Conservation (phyloP, 2,113 vertebrate species). For the Triplophysa rosa region DNA sequence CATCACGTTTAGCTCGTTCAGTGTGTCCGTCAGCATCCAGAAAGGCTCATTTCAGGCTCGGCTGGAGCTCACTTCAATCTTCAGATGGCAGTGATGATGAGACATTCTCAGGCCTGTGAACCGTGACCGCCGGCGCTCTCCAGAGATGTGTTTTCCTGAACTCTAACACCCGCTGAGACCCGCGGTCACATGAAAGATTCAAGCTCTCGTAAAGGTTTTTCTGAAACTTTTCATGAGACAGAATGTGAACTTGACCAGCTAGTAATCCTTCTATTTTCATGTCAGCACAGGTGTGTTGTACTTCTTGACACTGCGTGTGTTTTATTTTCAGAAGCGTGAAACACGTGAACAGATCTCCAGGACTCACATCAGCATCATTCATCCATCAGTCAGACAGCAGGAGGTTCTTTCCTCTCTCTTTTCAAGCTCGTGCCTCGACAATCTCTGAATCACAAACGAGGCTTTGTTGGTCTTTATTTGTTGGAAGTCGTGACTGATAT, state of each 20-base stretch:
- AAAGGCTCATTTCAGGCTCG: slow-evolving; percentile 28
- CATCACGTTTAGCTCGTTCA: neutral
- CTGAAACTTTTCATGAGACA: neutral
- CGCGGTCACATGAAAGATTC: slow-evolving; percentile 1
- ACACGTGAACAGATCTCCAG: neutral
- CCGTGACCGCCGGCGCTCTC: neutral
- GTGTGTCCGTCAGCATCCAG: slow-evolving; percentile 15
- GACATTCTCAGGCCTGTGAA: neutral
- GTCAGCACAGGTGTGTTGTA: no score
- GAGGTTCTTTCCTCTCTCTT: neutral
- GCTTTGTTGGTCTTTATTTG: neutral
- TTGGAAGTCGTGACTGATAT: no score
- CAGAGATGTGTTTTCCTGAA: slow-evolving; percentile 1
- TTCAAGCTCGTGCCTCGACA: neutral
- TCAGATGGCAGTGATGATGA: slow-evolving; percentile 15
- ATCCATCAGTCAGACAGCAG: slow-evolving; percentile 15
- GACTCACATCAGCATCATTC: slow-evolving; percentile 8
- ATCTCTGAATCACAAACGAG: slow-evolving; percentile 15
- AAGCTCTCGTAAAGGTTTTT: neutral
- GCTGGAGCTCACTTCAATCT: slow-evolving; percentile 24
- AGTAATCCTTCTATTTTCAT: no score
- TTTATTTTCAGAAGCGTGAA: neutral
- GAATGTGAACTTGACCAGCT: no score
- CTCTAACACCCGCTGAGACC: slow-evolving; percentile 3
- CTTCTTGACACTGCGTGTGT: neutral